Percentiles rank a stretch among this genome's conserved stretches.
These are phyloP conservation scores for Limanda limanda DNA, from an alignment of 2,113 vertebrate species.

Conservation along the genomic window DNA sequence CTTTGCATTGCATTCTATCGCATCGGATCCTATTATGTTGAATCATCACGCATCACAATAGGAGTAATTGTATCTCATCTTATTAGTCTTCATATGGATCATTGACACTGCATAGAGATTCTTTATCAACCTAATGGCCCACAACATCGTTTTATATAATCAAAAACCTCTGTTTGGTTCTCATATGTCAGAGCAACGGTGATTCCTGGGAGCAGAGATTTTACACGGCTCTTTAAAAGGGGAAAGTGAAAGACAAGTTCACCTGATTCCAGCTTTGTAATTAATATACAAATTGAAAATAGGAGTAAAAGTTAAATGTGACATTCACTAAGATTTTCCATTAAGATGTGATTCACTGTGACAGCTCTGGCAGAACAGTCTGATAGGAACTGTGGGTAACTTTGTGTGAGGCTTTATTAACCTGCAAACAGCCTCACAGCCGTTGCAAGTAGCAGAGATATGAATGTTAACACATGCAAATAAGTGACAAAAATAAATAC, in stretches of 20 bases:
- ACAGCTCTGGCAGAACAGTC: constrained; percentile 13
- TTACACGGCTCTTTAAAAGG: background rate
- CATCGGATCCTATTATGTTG: no score
- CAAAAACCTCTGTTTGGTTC: background rate
- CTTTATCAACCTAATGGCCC: no score
- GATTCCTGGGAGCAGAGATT: background rate
- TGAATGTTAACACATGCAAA: background rate
- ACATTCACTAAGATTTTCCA: constrained; percentile 6
- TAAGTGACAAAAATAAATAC: background rate
- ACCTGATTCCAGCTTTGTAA: background rate
- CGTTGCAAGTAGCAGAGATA: constrained; percentile 8
- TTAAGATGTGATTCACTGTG: constrained; percentile 22
- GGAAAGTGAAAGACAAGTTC: no score
- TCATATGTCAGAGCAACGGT: no score
- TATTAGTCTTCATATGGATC: no score
- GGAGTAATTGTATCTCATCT: no score
- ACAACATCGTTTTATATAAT: background rate
- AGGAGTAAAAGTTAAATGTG: background rate
- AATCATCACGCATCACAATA: no score
- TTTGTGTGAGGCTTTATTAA: constrained; percentile 22
- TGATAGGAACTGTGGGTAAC: background rate
- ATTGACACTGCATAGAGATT: no score
- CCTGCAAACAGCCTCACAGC: constrained; percentile 20
- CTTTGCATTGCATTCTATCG: no score
- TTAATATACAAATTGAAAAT: background rate